Evolutionary conservation across 1,140 invertebrate species (phyloP).

Genomic region (Drosophila triauraria): DNA sequence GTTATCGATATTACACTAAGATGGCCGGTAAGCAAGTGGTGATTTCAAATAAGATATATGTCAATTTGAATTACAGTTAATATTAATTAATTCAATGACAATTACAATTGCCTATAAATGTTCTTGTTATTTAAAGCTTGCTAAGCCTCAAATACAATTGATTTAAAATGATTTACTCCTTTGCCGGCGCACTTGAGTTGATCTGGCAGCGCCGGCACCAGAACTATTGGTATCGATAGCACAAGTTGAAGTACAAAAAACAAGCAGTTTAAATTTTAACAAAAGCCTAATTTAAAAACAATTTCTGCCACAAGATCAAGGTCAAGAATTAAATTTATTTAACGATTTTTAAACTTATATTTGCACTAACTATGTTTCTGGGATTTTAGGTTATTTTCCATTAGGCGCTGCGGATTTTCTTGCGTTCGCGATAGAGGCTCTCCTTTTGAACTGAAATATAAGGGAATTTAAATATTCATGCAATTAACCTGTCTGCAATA

Average conservation of each 20-base stretch:
- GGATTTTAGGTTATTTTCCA: not conserved
- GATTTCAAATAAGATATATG: no score
- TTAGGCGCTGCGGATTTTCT: constrained; percentile 88
- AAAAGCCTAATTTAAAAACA: no score
- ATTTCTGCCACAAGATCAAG: no score
- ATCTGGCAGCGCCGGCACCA: not conserved
- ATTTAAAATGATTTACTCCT: no score
- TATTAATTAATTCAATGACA: not conserved
- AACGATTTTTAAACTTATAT: constrained; percentile 5
- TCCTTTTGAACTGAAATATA: constrained; percentile 87
- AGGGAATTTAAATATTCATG: not conserved
- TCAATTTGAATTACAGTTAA: not conserved
- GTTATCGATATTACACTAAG: constrained; percentile 1
- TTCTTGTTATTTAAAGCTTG: not conserved
- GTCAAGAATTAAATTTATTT: not conserved
- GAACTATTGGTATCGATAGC: not conserved
- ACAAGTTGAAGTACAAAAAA: not conserved
- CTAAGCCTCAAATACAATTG: no score
- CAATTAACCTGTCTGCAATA: constrained; percentile 18
- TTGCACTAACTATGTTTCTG: constrained; percentile 7
- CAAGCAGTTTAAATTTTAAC: not conserved
- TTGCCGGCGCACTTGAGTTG: no score
- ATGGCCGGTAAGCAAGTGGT: not conserved
- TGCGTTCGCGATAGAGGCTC: constrained; percentile 88
- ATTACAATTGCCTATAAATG: not conserved